Base-by-base conservation (phyloP, 2,888 invertebrate genomes). In the Chrysotoxum bicinctum region DNA sequence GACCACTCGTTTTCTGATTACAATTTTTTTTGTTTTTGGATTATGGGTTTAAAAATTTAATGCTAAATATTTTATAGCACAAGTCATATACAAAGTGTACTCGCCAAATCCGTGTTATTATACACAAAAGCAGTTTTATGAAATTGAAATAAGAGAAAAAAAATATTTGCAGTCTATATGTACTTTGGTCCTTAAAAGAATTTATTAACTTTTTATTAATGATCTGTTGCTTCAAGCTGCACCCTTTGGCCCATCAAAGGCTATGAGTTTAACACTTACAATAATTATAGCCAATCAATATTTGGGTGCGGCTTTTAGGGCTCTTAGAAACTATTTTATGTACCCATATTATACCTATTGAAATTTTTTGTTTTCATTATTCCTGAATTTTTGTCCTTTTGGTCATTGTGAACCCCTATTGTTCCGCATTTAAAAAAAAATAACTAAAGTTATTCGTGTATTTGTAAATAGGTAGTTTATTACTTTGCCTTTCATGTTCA, bases 1-100 rank as follows among this genome's bases (percentile, higher is more conserved):
- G 56, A 79, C 83, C 79, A 83, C 83, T 74, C 26, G 56, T 19
- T 12, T 26, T 48, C 62, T 6, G 69, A 69, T 69, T 74, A 12
- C 14, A 37, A 37, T 10, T 0, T 37, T 37, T 12, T 56, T 35
- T 14, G 37, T 9, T 70, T 56, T 23, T 40, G 21, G 10, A 60
- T 40, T 76, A 58, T 8, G 16, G 12, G 19, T 60, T 21, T 21
- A 16, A 45, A 12, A 21, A n/a, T 54, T 50, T 64, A 64, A 74
- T 35, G 74, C 23, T 21, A 32, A 58, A 54, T 60, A 37, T 62
- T 58, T 56, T 66, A 58, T 19, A 58, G 50, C 30, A 8, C 5
- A 21, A 35, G 32, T 30, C 56, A 48, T 45, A 64, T 32, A 26
- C 7, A 26, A 21, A 30, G 19, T 40, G 19, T 30, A 32, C 19